These are phyloP conservation scores for Augochlora pura DNA, from an alignment of 1,140 invertebrate species.

Conservation along the genomic window DNA sequence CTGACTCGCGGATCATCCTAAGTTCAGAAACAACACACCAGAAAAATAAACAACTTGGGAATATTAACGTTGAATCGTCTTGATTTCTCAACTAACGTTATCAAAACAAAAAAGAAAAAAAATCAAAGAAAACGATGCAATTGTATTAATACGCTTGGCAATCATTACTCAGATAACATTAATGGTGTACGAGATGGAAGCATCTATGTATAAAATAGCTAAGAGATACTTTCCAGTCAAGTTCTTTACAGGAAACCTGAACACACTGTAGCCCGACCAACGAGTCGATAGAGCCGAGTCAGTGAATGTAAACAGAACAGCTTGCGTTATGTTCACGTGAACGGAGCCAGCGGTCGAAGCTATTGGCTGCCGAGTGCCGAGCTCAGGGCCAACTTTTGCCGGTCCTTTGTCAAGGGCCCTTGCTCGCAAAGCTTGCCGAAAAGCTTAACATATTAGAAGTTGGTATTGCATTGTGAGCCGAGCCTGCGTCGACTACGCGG, in stretches of 20 bases:
- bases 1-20: background rate
- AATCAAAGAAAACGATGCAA: slow-evolving; percentile 36
- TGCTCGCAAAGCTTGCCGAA: no score
- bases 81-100: slow-evolving; percentile 27
- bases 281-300: no score
- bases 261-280: background rate
- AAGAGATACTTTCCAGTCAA: slow-evolving; percentile 21
- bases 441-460: no score
- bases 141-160: slow-evolving; percentile 29
- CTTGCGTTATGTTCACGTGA: no score
- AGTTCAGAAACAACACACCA: slow-evolving; percentile 9
- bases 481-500: no score
- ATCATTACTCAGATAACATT: slow-evolving; percentile 64
- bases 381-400: no score
- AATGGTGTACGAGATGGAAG: slow-evolving; percentile 52
- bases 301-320: no score
- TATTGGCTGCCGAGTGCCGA: no score
- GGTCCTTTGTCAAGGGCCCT: no score
- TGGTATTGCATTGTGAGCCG: background rate
- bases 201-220: slow-evolving; percentile 18
- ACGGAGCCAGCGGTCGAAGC: no score
- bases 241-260: background rate
- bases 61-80: slow-evolving; percentile 23
- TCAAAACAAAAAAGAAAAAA: no score
- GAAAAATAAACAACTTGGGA: slow-evolving; percentile 5